A percentile compares a stretch with the other conserved stretches of the same genome.
Evolutionary conservation across 2,888 invertebrate genomes (phyloP).

Genomic region (Melanophora roralis): DNA sequence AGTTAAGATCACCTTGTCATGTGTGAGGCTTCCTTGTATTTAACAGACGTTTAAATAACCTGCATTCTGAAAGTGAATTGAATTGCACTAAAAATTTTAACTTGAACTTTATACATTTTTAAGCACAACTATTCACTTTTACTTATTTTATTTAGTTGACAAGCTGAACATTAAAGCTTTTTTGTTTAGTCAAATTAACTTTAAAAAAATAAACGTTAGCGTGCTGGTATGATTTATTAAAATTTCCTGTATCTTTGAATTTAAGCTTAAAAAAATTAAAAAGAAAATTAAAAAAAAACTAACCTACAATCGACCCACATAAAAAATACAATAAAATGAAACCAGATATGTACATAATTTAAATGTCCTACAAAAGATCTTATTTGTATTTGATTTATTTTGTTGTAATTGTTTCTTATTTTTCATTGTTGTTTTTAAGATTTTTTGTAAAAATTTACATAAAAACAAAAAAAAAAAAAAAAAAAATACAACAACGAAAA

Average conservation of each 20-base stretch:
- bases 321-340: constrained; percentile 25
- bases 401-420: not conserved
- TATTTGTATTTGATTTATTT: constrained; percentile 9
- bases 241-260: constrained; percentile 15
- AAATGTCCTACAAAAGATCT: constrained; percentile 3
- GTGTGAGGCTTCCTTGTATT: no score
- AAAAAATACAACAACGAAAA: no score
- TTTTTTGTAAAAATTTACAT: not conserved
- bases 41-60: no score
- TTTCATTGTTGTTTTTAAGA: not conserved
- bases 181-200: no score
- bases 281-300: not conserved
- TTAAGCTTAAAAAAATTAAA: not conserved
- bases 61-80: no score
- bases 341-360: not conserved
- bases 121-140: no score
- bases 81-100: no score
- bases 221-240: not conserved
- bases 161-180: no score
- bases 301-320: not conserved
- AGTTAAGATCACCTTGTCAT: no score
- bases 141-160: no score
- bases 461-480: not conserved
- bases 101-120: no score
- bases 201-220: no score